Base-by-base conservation (phyloP, 2,113 vertebrate species). In the Nesogale talazaci region DNA sequence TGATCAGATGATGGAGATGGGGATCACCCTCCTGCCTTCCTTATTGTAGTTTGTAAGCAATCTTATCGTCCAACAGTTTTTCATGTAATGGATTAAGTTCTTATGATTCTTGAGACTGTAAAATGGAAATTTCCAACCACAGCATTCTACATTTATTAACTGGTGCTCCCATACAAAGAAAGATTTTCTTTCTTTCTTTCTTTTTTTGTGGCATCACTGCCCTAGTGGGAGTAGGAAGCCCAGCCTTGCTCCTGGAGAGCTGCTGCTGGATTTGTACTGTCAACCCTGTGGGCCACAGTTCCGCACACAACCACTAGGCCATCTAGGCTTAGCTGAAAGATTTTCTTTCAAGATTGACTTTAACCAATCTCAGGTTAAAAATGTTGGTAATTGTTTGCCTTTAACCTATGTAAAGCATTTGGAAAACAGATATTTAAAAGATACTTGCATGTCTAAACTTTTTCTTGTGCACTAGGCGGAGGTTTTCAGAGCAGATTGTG, bases 401-500 rank as follows among this genome's bases (percentile, higher is more conserved):
- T 87, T 22, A 63, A 3, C 87, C 84, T 88, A 14, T 63, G 79
- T 83, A 89, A 94, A 94, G 23, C 36, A 83, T 17, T 83, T 75
- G 29, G 38, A 87, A 80, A 95, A 19, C 72, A 56, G 23, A 77
- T 52, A 72, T 88, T 88, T 88, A 25, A 88, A 91, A 85, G 46
- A 52, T 52, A 52, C 14, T 52, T 52, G 46, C 46, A 52, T 52
- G 14, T 52, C 10, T 52, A 10, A 52, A 11, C 46, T 52, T 52
- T 52, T 52, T 52, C 46, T 52, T 52, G 46, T 52, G 46, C 10
- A 52, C 14, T 52, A 52, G 46, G 46, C 14, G 46, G 14, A 52
- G 46, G 46, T 52, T 46, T 52, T 12, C 46, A 52, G 46, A 52
- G 46, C 46, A 52, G 46, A 52, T 52, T 52, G 46, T 52, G 14